A percentile compares a stretch with the other conserved stretches of the same genome.
These are phyloP conservation scores for Dendropsophus ebraccatus DNA, from an alignment of 2,113 vertebrate genomes.

Conservation along the genomic window DNA sequence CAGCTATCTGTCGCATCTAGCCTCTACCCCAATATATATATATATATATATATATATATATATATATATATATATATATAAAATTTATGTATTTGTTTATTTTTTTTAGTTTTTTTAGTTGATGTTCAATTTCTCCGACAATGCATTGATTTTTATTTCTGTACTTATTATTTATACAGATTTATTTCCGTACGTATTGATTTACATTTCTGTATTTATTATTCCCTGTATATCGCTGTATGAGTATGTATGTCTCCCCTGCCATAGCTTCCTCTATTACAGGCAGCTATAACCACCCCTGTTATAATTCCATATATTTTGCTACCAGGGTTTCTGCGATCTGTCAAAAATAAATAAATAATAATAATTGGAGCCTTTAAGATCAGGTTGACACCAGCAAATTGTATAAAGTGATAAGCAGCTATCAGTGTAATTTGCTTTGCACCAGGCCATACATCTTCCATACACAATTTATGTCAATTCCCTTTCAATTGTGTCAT, in stretches of 20 bases:
- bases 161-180: no score
- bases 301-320: neutral
- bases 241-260: neutral
- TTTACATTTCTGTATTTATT: neutral
- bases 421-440: constrained; percentile 53
- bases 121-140: no score
- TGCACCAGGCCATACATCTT: constrained; percentile 41
- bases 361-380: constrained; percentile 48
- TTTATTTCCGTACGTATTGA: no score
- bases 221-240: no score
- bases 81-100: no score
- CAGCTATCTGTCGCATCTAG: no score
- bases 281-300: neutral
- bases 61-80: no score
- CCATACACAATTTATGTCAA: constrained; percentile 58
- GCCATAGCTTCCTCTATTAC: neutral
- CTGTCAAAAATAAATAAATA: no score
- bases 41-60: no score
- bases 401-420: constrained; percentile 52
- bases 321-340: neutral
- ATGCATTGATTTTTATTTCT: no score
- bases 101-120: no score
- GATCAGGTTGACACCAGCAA: constrained; percentile 35
- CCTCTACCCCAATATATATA: no score
- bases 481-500: constrained; percentile 56